Evolutionary conservation across 2,888 invertebrate species (phyloP), one percentile per base, ranked within the genome.

Genomic region (Spisula solida): DNA sequence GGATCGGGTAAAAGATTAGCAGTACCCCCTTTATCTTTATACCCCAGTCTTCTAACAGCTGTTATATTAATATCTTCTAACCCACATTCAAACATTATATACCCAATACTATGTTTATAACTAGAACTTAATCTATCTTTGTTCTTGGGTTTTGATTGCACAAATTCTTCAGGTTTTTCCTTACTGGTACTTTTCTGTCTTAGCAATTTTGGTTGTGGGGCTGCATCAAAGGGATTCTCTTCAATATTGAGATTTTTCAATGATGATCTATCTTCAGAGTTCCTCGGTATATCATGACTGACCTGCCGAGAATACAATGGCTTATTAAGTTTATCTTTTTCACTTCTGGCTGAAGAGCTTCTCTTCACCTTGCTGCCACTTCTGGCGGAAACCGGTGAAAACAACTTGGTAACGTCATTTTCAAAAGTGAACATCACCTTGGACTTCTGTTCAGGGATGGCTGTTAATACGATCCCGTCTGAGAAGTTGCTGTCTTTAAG

Each of bases 1-100:
- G 82, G 20, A 20, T 87, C 78, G 12, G 55, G n/a, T 55, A 55
- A 31, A 1, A 87, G 16, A 79, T 66, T 55, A n/a, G 82, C 55
- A 0, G 56, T 41, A 20, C 60, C 56, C 4, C 41, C 48, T 78
- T 92, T 91, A n/a, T 95, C 95, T 80, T 94, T 93, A 87, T 95
- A 95, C 1, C 95, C 95, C 12, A 95, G 86, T 60, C 95, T 90
- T 94, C 98, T 98, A 0, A 98, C 97, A 55, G 98, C 97, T 96
- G 98, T 98, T 29, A 99, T 97, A 16, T 98, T 98, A 25, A 99
- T 98, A 0, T 98, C 98, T 97, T 99, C 99, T 56, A 99, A 97
- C 0, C 99, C 99, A 96, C 98, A 98, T 97, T 99, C 99, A 96
- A 99, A 99, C 99, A 99, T 99, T 86, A 99, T 99, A 96, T 98